phyloP scores from a whole-genome alignment of 1,140 invertebrate species.

The Sinonovacula constricta region DNA sequence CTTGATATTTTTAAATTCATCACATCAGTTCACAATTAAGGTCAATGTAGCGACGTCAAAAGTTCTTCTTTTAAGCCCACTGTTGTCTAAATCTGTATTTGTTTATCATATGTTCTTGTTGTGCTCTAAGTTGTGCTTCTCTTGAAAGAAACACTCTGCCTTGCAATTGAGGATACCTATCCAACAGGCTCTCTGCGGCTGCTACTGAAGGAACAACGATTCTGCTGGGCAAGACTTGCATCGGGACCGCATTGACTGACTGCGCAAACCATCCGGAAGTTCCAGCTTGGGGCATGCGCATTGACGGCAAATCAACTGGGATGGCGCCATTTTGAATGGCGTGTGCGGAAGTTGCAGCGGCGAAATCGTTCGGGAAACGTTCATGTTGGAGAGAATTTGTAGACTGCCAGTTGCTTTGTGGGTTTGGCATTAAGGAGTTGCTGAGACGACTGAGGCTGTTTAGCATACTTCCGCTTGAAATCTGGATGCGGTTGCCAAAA shows the following conservation, averaged over 20 bases:
- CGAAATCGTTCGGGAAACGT: background rate
- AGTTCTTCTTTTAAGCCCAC: background rate
- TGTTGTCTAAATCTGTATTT: slow-evolving; percentile 22
- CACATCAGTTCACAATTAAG: background rate
- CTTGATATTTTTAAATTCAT: background rate
- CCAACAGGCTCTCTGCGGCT: slow-evolving; percentile 12
- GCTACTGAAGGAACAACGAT: slow-evolving; percentile 8
- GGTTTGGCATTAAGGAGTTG: no score
- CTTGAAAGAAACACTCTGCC: slow-evolving; percentile 28
- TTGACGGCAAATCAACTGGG: background rate
- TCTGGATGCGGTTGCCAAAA: no score
- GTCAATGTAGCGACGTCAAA: background rate
- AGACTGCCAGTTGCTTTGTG: no score
- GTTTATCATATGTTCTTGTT: slow-evolving; percentile 6
- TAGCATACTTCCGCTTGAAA: no score
- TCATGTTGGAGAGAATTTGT: no score
- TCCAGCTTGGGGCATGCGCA: background rate
- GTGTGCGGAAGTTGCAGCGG: background rate
- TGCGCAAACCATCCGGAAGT: background rate
- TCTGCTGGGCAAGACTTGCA: background rate
- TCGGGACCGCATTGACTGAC: background rate
- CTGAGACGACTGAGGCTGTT: no score
- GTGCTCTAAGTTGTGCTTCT: background rate
- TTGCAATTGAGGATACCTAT: slow-evolving; percentile 21
- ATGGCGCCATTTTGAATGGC: background rate